These are phyloP conservation scores for Gallinago stenura DNA, from an alignment of 2,797 vertebrate species.

Conservation along the genomic window DNA sequence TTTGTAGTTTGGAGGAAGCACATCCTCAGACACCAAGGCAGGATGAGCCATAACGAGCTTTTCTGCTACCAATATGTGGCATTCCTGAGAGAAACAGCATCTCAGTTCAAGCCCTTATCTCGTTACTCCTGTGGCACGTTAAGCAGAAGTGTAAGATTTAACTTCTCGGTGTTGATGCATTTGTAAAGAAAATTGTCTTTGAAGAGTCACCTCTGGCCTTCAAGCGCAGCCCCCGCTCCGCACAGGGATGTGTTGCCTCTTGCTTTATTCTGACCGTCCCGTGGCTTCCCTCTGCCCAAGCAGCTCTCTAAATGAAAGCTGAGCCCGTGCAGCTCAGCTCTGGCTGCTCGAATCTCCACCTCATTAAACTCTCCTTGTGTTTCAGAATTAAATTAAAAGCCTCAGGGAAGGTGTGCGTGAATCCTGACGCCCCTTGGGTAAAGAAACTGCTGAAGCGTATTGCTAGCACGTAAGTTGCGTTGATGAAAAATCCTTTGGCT, in stretches of 20 bases:
- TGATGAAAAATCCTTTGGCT: background rate
- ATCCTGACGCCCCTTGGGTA: constrained; percentile 39
- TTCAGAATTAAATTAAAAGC: constrained; percentile 51
- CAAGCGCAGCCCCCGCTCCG: fast-evolving
- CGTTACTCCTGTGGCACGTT: fast-evolving
- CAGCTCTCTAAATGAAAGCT: background rate
- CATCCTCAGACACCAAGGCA: background rate
- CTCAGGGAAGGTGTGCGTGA: constrained; percentile 49
- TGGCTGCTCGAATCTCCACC: background rate
- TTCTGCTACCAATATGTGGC: fast-evolving
- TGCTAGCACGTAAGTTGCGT: constrained; percentile 43
- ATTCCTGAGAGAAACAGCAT: background rate
- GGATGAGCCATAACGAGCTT: background rate
- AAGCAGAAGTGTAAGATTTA: background rate
- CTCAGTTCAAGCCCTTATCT: background rate
- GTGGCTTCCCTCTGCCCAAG: background rate
- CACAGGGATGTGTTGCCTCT: fast-evolving
- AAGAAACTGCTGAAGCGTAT: constrained; percentile 69
- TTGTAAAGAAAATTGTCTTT: background rate
- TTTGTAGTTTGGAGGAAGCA: background rate
- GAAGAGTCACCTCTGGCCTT: background rate
- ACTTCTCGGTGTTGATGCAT: fast-evolving
- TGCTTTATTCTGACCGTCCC: fast-evolving
- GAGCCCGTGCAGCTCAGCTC: background rate
- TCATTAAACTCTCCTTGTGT: background rate